Evolutionary conservation across 2,113 vertebrate species (phyloP).

Genomic region (Zapus hudsonius): DNA sequence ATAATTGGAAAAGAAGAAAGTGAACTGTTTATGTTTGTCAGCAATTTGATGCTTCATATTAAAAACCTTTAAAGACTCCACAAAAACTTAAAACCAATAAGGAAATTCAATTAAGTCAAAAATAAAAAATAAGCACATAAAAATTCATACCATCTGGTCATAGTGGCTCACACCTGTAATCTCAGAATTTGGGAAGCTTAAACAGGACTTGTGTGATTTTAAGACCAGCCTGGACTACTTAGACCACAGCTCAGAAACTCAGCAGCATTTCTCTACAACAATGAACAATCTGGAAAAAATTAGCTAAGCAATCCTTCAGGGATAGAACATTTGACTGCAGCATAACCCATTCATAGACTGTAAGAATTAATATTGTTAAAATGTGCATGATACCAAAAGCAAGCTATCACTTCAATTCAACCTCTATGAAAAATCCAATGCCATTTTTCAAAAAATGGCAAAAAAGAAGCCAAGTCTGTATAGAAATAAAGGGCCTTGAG

Average conservation of each 20-base stretch:
- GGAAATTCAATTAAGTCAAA: not conserved
- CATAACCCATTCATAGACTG: not conserved
- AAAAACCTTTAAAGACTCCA: not conserved
- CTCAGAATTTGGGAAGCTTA: not conserved
- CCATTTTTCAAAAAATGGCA: not conserved
- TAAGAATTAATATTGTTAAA: not conserved
- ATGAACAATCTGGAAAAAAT: not conserved
- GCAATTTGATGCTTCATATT: not conserved
- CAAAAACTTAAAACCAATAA: not conserved
- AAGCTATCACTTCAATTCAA: not conserved
- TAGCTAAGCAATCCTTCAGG: not conserved
- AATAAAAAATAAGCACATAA: not conserved
- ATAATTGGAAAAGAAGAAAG: not conserved
- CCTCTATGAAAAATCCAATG: not conserved
- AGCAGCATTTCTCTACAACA: not conserved
- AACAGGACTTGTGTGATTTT: not conserved
- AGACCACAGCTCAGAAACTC: not conserved
- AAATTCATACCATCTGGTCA: not conserved
- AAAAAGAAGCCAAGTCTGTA: not conserved
- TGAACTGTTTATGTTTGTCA: not conserved
- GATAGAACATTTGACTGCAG: not conserved
- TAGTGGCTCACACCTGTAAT: not conserved
- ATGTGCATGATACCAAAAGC: not conserved
- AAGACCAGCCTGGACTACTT: not conserved
- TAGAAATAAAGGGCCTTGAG: not conserved